A percentile compares a stretch with the other conserved stretches of the same genome.
phyloP scores from a whole-genome alignment of 2,888 invertebrate species.

The Chymomyza procnemis region DNA sequence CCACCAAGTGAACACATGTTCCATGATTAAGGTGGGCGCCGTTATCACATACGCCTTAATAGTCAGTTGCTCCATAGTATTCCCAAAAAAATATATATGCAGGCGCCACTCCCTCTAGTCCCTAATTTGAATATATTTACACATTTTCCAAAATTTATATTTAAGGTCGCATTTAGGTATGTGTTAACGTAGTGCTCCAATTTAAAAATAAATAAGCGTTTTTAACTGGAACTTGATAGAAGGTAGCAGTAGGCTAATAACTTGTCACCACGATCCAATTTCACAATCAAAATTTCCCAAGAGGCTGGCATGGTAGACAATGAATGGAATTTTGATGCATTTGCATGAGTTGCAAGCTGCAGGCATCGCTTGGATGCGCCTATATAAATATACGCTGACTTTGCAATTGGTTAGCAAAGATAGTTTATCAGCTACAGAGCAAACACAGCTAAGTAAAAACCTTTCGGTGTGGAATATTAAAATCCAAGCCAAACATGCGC shows the following conservation, averaged over 20 bases:
- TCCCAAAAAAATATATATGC: not conserved
- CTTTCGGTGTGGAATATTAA: constrained; percentile 41
- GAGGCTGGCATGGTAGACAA: constrained; percentile 11
- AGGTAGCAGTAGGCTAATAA: not conserved
- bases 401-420: constrained; percentile 48
- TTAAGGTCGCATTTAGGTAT: constrained; percentile 21
- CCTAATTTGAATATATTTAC: constrained; percentile 60
- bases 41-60: constrained; percentile 3
- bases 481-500: constrained; percentile 60
- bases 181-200: constrained; percentile 52
- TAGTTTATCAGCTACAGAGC: constrained; percentile 46
- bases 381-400: constrained; percentile 43
- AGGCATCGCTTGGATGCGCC: not conserved
- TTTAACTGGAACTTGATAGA: constrained; percentile 48
- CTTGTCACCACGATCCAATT: constrained; percentile 18
- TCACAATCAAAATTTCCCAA: constrained; percentile 23
- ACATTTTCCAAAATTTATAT: constrained; percentile 41
- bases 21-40: constrained; percentile 26
- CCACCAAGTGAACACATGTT: not conserved
- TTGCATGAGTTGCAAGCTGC: constrained; percentile 3
- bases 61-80: not conserved
- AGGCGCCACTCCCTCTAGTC: not conserved
- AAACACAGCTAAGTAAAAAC: constrained; percentile 31
- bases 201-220: constrained; percentile 49
- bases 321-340: constrained; percentile 20